Evolutionary conservation across 2,113 vertebrate genomes (phyloP).

Genomic region (Caretta caretta): DNA sequence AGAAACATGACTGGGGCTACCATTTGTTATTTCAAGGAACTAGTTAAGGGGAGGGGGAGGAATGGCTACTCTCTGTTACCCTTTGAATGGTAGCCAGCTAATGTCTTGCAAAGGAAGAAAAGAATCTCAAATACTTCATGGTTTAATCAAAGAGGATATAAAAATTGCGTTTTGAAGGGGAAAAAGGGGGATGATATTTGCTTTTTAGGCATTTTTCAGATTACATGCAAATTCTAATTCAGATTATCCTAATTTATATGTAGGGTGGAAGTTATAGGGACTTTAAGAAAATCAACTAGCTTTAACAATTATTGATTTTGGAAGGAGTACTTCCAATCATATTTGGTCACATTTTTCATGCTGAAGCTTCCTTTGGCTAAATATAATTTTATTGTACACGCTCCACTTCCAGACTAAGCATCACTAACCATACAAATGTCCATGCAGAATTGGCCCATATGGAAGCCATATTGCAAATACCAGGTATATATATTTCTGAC

Average conservation of each 20-base stretch:
- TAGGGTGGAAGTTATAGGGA: not conserved
- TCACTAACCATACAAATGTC: constrained; percentile 3
- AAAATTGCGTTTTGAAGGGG: not conserved
- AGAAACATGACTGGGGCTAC: not conserved
- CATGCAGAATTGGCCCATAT: not conserved
- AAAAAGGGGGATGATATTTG: not conserved
- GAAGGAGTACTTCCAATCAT: not conserved
- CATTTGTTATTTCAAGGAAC: not conserved
- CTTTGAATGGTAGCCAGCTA: no score
- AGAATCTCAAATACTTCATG: not conserved
- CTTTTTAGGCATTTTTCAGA: not conserved
- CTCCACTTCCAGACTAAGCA: not conserved
- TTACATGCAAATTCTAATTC: not conserved
- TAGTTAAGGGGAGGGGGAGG: not conserved
- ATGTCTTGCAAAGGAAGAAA: not conserved
- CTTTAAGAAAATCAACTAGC: not conserved
- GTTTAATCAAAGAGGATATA: not conserved
- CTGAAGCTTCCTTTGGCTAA: not conserved
- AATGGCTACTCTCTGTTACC: not conserved
- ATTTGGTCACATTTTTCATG: not conserved
- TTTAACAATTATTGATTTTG: not conserved
- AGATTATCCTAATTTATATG: not conserved
- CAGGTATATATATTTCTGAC: not conserved
- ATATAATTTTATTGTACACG: not conserved
- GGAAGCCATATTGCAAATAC: not conserved